phyloP scores from a whole-genome alignment of 2,888 invertebrate species.

The Himalopsyche kuldschensis region DNA sequence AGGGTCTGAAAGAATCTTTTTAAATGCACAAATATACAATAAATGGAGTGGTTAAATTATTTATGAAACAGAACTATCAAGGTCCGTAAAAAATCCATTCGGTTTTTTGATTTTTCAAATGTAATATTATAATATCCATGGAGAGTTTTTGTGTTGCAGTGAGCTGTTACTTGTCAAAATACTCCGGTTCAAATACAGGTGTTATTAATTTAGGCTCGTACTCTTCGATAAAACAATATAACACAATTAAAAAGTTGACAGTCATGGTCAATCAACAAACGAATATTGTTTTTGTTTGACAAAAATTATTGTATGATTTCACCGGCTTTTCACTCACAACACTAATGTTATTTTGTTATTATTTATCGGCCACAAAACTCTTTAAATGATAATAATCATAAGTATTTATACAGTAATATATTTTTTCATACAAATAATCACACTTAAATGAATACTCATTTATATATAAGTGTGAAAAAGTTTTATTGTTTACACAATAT shows the following conservation, averaged over 20 bases:
- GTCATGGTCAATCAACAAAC: background rate
- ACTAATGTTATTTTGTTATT: background rate
- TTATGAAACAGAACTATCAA: too few relatives aligned
- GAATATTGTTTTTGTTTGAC: background rate
- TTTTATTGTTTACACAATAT: conserved; percentile 9
- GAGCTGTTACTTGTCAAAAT: background rate
- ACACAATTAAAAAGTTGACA: background rate
- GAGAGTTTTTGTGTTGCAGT: background rate
- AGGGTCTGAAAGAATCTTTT: too few relatives aligned
- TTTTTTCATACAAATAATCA: conserved; percentile 10
- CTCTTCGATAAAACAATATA: background rate
- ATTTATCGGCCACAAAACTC: background rate
- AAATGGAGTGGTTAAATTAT: too few relatives aligned
- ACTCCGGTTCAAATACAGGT: background rate
- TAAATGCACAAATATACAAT: too few relatives aligned
- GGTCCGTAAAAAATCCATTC: too few relatives aligned
- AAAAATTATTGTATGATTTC: background rate
- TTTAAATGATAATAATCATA: background rate
- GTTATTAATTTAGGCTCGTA: background rate
- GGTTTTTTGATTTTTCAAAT: background rate
- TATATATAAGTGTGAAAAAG: conserved; percentile 17
- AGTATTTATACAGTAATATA: background rate
- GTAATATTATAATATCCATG: background rate
- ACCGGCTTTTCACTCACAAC: background rate
- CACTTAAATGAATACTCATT: conserved; percentile 13